phyloP scores from a whole-genome alignment of 1,140 invertebrate species.

The Teleogryllus occipitalis region DNA sequence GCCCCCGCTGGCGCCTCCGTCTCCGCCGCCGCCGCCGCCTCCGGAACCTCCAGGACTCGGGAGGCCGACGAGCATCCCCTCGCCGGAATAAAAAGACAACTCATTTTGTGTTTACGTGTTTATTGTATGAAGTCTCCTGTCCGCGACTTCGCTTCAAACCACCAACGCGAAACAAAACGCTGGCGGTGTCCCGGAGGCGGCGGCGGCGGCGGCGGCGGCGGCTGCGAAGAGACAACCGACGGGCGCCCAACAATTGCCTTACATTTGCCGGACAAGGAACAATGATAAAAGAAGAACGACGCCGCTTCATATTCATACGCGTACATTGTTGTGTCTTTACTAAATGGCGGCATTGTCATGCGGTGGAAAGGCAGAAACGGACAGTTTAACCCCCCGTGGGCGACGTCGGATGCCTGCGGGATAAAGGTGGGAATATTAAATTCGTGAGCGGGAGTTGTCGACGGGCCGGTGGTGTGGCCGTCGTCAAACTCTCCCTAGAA shows the following conservation, averaged over 20 bases:
- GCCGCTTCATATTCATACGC: background rate
- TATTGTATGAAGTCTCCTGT: constrained; percentile 1
- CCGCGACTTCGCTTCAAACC: background rate
- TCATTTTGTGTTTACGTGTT: background rate
- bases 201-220: too few species aligned
- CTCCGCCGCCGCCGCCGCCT: too few species aligned
- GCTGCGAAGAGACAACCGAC: background rate
- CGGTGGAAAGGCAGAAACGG: background rate
- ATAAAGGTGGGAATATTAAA: too few species aligned
- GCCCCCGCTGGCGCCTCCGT: too few species aligned
- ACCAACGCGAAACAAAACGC: background rate
- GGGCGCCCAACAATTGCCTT: background rate
- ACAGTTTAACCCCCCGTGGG: background rate
- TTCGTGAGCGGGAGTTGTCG: too few species aligned
- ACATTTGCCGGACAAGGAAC: background rate
- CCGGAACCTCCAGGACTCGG: too few species aligned
- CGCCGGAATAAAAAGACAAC: background rate
- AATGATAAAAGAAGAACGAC: constrained; percentile 5
- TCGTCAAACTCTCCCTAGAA: too few species aligned
- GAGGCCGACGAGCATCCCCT: too few species aligned
- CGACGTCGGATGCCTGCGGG: too few species aligned
- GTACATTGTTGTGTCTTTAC: background rate
- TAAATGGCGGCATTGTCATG: background rate
- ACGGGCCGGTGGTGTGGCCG: too few species aligned
- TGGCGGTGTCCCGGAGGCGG: too few species aligned